A percentile compares a stretch with the other conserved stretches of the same genome.
These are phyloP conservation scores for Danio rerio DNA, from an alignment of 2,113 vertebrate species.

Conservation along the genomic window GRCz12tu NC_133185.1:3070001-3070500, in stretches of 20 bases:
- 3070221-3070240: background rate
- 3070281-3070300: background rate
- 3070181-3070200: conserved; percentile 71
- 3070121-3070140: conserved; percentile 72
- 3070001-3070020: background rate
- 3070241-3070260: background rate
- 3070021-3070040: background rate
- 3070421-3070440: no score
- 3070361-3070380: background rate
- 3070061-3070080: conserved; percentile 67
- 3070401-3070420: background rate
- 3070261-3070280: background rate
- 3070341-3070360: background rate
- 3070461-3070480: no score
- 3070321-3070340: background rate
- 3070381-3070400: background rate
- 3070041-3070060: conserved; percentile 57
- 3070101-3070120: conserved; percentile 76
- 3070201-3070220: background rate
- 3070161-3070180: conserved; percentile 71
- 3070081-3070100: conserved; percentile 65
- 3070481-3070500: no score
- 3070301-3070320: conserved; percentile 8
- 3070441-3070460: no score
- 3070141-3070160: conserved; percentile 57